Conservation (phyloP, 2,888 invertebrate species). For the Apamea epomidion region DNA sequence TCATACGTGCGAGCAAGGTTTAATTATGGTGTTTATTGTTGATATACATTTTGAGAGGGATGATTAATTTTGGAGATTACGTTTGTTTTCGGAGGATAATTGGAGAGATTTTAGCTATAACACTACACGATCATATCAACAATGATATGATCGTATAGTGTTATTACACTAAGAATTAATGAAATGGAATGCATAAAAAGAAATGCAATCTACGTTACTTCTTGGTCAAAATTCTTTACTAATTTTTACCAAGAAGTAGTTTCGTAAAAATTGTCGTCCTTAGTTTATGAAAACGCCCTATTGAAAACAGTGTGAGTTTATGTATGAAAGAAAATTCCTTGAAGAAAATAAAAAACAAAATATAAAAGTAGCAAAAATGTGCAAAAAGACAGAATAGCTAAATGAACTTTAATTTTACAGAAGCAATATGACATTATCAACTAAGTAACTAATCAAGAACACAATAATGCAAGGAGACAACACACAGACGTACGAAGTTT, state of each 20-base stretch:
- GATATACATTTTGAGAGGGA: slow-evolving; percentile 50
- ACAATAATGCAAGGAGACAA: neutral
- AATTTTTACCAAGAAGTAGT: too few species aligned
- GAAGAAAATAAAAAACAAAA: neutral
- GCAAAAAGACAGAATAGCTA: neutral
- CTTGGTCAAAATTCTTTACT: neutral
- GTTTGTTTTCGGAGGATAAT: neutral
- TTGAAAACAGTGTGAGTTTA: neutral
- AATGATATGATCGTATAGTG: neutral
- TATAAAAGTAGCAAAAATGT: neutral
- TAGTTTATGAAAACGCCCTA: neutral
- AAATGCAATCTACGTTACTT: neutral
- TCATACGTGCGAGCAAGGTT: slow-evolving; percentile 67
- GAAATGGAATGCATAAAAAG: neutral
- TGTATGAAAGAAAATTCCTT: neutral
- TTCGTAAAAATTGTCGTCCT: neutral
- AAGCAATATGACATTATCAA: neutral
- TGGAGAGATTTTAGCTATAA: neutral
- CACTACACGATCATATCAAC: too few species aligned
- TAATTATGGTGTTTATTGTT: slow-evolving; percentile 67
- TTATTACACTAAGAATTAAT: neutral
- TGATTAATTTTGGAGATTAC: slow-evolving; percentile 37
- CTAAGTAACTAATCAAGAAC: neutral
- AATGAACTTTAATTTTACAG: neutral
- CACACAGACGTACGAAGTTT: neutral